Evolutionary conservation across 1,140 invertebrate genomes (phyloP).

Genomic region (Drosophila setifemur): DNA sequence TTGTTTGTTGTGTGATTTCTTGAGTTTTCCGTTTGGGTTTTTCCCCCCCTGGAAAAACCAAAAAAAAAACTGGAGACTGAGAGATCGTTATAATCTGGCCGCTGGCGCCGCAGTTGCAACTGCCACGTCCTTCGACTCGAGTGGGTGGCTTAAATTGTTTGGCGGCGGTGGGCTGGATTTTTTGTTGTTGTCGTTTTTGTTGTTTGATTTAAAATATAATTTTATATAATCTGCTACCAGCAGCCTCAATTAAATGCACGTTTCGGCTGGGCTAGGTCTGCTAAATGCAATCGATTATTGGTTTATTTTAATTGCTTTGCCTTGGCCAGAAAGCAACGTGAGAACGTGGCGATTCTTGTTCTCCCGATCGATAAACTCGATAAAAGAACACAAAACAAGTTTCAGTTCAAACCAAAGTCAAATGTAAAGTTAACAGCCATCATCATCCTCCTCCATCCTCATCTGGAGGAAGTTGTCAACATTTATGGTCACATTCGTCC

Average conservation of each 20-base stretch:
- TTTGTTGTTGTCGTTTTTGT: constrained; percentile 41
- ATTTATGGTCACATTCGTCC: constrained; percentile 50
- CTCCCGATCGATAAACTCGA: constrained; percentile 15
- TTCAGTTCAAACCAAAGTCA: not conserved
- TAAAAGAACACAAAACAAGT: constrained; percentile 18
- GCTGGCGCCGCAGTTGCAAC: constrained; percentile 71
- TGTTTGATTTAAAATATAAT: constrained; percentile 81
- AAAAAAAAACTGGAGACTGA: constrained; percentile 34
- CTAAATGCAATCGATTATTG: constrained; percentile 76
- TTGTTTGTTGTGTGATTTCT: constrained; percentile 25
- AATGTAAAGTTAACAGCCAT: not conserved
- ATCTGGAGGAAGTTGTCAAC: not conserved
- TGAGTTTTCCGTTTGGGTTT: constrained; percentile 1
- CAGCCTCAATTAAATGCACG: constrained; percentile 77
- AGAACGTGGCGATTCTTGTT: constrained; percentile 46
- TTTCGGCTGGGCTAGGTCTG: constrained; percentile 50
- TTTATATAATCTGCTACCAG: constrained; percentile 72
- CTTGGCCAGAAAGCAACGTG: constrained; percentile 60
- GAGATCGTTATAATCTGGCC: constrained; percentile 76
- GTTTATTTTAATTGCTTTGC: constrained; percentile 74
- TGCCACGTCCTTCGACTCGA: constrained; percentile 69
- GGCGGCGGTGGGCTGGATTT: constrained; percentile 15
- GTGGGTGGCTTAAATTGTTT: constrained; percentile 66
- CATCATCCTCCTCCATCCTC: not conserved
- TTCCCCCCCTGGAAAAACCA: no score